A percentile compares a stretch with the other conserved stretches of the same genome.
These are phyloP conservation scores for Herpetotheres cachinnans DNA, from an alignment of 2,113 vertebrate species.

Conservation along the genomic window DNA sequence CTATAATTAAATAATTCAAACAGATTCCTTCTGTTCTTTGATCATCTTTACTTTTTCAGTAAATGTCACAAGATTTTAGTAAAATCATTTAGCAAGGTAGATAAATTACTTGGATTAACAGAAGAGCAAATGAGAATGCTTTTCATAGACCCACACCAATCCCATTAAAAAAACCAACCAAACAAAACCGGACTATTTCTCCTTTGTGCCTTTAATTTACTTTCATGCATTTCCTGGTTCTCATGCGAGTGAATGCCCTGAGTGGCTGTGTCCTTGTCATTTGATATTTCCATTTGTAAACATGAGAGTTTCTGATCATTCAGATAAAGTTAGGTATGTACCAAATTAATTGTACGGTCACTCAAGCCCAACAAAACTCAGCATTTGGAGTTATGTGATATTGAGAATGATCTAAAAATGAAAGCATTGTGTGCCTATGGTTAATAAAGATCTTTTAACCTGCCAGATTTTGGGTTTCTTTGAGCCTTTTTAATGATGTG, in stretches of 20 bases:
- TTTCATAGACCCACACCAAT: background rate
- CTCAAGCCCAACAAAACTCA: background rate
- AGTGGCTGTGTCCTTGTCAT: background rate
- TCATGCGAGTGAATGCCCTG: background rate
- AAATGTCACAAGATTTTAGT: background rate
- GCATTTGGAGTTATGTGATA: background rate
- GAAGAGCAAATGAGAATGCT: background rate
- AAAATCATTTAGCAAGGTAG: background rate
- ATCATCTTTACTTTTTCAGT: background rate
- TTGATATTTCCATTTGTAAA: background rate
- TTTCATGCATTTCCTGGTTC: background rate
- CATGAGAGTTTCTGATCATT: background rate
- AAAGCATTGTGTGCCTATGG: background rate
- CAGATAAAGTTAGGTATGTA: background rate
- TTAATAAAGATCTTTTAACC: background rate
- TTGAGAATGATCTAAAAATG: background rate
- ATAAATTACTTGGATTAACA: background rate
- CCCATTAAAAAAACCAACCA: fast-evolving
- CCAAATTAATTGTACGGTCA: background rate
- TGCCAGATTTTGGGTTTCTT: background rate
- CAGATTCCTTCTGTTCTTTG: background rate
- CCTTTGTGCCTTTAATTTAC: background rate
- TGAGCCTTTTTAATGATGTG: background rate
- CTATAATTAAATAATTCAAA: background rate
- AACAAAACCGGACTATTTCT: background rate